A percentile compares a stretch with the other conserved stretches of the same genome.
Conservation (phyloP, 2,797 vertebrate species). For the Periophthalmus magnuspinnatus region DNA sequence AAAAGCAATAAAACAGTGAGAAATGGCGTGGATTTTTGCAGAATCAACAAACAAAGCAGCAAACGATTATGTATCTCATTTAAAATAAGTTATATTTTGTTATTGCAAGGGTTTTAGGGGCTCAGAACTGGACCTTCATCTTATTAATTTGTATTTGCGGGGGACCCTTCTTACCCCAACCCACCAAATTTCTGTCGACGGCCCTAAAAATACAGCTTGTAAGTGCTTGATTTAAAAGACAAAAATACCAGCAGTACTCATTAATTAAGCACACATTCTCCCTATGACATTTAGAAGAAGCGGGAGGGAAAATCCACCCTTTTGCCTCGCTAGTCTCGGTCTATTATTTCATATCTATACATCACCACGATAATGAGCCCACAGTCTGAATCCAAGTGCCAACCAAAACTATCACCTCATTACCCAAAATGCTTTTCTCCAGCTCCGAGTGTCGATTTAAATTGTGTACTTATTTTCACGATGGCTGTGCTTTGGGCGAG, state of each 20-base stretch:
- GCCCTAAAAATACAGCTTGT: background rate
- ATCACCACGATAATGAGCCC: constrained; percentile 60
- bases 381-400: background rate
- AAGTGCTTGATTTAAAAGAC: background rate
- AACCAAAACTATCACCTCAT: background rate
- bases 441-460: background rate
- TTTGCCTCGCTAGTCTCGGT: constrained; percentile 32
- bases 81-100: too few relatives aligned
- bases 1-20: too few relatives aligned
- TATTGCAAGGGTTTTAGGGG: too few relatives aligned
- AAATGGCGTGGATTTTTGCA: too few relatives aligned
- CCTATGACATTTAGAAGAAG: constrained; percentile 7
- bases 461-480: background rate
- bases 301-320: constrained; percentile 23
- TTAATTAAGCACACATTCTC: constrained; percentile 8
- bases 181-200: too few relatives aligned
- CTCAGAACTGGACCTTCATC: too few relatives aligned
- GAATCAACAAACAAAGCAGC: too few relatives aligned
- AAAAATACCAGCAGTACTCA: background rate
- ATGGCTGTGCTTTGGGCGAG: background rate
- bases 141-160: too few relatives aligned
- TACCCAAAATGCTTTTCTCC: background rate
- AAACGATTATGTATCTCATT: too few relatives aligned
- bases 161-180: too few relatives aligned
- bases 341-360: constrained; percentile 46